These are phyloP conservation scores for Vombatus ursinus DNA, from an alignment of 2,113 vertebrate genomes.

Conservation along the genomic window DNA sequence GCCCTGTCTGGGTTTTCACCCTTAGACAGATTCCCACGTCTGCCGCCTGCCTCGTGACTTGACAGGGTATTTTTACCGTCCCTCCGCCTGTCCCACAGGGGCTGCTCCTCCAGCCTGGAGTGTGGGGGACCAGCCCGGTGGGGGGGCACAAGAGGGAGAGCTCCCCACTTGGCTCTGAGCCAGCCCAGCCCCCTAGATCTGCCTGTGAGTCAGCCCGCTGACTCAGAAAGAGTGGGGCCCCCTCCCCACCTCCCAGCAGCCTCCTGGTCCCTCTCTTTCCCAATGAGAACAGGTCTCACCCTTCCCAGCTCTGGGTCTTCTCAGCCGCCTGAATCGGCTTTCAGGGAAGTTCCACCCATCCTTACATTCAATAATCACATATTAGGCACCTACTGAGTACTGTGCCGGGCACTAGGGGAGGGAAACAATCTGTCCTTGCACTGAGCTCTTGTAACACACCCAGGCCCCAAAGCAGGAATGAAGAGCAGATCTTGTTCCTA, in stretches of 20 bases:
- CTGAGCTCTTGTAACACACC: too few relatives aligned
- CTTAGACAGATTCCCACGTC: neutral
- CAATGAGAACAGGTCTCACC: neutral
- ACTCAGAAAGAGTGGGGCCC: neutral
- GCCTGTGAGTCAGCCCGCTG: neutral
- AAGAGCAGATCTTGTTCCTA: too few relatives aligned
- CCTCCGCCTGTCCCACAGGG: neutral
- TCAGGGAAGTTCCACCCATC: neutral
- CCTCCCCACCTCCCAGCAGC: neutral
- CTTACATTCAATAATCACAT: too few relatives aligned
- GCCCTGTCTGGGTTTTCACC: neutral
- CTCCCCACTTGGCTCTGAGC: neutral
- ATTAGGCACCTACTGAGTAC: neutral
- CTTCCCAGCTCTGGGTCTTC: neutral
- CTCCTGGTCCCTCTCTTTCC: neutral
- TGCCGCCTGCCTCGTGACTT: neutral
- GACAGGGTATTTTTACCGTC: neutral
- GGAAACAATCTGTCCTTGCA: too few relatives aligned
- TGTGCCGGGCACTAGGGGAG: neutral
- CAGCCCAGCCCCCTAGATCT: neutral
- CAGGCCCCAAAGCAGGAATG: too few relatives aligned
- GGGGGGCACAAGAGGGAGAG: neutral
- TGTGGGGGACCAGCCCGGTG: neutral
- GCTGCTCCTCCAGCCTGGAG: neutral
- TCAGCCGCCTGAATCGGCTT: neutral